Evolutionary conservation across 2,113 vertebrate genomes (phyloP).

Genomic region (Cephalopterus ornatus): DNA sequence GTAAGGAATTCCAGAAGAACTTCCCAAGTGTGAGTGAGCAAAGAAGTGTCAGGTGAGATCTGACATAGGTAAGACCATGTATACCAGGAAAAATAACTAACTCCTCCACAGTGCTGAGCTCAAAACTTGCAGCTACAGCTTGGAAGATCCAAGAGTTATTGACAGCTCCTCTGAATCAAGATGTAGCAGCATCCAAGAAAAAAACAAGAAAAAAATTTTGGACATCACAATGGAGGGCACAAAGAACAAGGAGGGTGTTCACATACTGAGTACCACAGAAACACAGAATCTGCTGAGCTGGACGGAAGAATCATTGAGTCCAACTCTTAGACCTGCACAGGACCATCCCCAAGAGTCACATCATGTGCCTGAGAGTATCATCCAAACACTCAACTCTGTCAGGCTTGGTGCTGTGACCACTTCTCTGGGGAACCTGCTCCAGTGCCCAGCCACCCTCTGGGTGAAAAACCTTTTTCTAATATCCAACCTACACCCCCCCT

Average conservation of each 20-base stretch:
- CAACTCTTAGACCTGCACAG: not conserved
- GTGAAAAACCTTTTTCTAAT: not conserved
- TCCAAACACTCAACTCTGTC: not conserved
- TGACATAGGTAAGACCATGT: not conserved
- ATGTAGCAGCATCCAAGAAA: not conserved
- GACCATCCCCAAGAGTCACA: not conserved
- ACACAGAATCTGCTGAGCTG: not conserved
- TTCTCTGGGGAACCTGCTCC: not conserved
- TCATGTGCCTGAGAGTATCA: not conserved
- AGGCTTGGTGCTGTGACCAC: not conserved
- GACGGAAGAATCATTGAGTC: not conserved
- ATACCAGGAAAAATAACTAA: not conserved
- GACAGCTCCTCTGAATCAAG: not conserved
- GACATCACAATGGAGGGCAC: not conserved
- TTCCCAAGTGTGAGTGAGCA: not conserved
- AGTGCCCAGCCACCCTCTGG: not conserved
- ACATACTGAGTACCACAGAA: not conserved
- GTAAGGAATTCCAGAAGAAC: not conserved
- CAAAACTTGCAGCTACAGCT: not conserved
- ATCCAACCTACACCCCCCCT: not conserved
- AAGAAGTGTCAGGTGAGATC: not conserved
- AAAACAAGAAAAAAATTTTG: not conserved
- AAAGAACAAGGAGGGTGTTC: not conserved
- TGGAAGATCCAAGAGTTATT: not conserved
- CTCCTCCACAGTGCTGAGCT: not conserved